Percentiles rank a stretch among this genome's conserved stretches.
These are phyloP conservation scores for Papilio polytes DNA, from an alignment of 1,140 invertebrate species.

Conservation along the genomic window DNA sequence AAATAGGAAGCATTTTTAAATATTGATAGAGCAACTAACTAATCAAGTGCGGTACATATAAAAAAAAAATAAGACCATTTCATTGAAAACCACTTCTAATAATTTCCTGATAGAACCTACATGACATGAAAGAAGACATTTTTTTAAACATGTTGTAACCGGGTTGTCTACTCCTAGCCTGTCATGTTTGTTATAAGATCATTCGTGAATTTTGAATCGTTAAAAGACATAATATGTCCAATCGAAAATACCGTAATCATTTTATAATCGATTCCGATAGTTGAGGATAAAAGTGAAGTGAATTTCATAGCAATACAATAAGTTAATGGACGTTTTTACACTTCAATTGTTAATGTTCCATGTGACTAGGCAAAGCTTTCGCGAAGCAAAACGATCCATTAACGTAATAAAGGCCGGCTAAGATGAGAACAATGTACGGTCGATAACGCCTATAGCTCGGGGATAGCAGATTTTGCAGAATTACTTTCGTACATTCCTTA, in stretches of 20 bases:
- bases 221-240: neutral
- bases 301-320: neutral
- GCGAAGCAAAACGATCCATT: conserved; percentile 50
- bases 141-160: too few relatives aligned
- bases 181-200: too few relatives aligned
- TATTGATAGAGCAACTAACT: neutral
- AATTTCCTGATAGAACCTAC: too few relatives aligned
- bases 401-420: conserved; percentile 59
- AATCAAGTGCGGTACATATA: neutral
- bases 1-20: neutral
- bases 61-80: neutral
- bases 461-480: conserved; percentile 59
- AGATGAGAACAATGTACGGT: conserved; percentile 67
- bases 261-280: neutral
- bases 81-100: neutral
- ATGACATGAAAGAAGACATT: too few relatives aligned
- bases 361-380: conserved; percentile 30
- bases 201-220: neutral
- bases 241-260: neutral
- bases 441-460: conserved; percentile 58
- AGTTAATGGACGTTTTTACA: conserved; percentile 19
- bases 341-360: neutral
- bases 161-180: too few relatives aligned
- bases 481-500: conserved; percentile 49
- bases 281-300: neutral